Percentiles rank a stretch among this genome's conserved stretches.
These are phyloP conservation scores for Reticulitermes lucifugus DNA, from an alignment of 2,888 invertebrate genomes.

Conservation along the genomic window DNA sequence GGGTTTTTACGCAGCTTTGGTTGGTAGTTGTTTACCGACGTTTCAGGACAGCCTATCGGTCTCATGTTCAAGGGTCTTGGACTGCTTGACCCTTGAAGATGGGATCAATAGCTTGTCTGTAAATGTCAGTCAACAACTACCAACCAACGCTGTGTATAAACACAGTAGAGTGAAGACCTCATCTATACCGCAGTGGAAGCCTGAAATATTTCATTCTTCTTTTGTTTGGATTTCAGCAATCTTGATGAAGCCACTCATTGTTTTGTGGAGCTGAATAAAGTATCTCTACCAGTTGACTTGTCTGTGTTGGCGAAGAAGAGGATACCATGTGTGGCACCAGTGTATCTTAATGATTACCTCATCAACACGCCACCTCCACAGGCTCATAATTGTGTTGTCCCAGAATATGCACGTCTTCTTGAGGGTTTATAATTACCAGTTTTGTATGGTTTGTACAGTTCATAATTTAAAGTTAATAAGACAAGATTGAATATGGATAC, in stretches of 20 bases:
- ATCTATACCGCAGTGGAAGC: too few relatives aligned
- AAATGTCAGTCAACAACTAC: too few relatives aligned
- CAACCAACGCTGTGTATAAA: too few relatives aligned
- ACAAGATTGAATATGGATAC: too few relatives aligned
- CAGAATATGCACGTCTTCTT: constrained; percentile 42
- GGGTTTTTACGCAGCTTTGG: too few relatives aligned
- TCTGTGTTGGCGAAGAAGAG: constrained; percentile 68
- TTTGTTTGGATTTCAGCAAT: constrained; percentile 61
- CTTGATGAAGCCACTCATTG: constrained; percentile 75
- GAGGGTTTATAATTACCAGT: background rate
- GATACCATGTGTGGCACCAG: constrained; percentile 73
- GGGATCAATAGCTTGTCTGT: too few relatives aligned
- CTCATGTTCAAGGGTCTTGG: too few relatives aligned
- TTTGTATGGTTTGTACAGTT: background rate
- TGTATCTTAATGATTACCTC: constrained; percentile 73
- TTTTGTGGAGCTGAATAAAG: constrained; percentile 71
- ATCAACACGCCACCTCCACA: constrained; percentile 49
- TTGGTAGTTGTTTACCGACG: too few relatives aligned
- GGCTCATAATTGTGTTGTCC: constrained; percentile 33
- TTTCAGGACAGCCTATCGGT: too few relatives aligned
- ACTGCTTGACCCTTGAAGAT: too few relatives aligned
- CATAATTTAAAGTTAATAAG: background rate
- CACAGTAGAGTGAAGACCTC: too few relatives aligned
- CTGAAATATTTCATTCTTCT: too few relatives aligned
- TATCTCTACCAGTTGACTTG: constrained; percentile 68